A percentile compares a stretch with the other conserved stretches of the same genome.
phyloP scores from a whole-genome alignment of 2,888 invertebrate genomes.

The Noctuana brunneofusca region DNA sequence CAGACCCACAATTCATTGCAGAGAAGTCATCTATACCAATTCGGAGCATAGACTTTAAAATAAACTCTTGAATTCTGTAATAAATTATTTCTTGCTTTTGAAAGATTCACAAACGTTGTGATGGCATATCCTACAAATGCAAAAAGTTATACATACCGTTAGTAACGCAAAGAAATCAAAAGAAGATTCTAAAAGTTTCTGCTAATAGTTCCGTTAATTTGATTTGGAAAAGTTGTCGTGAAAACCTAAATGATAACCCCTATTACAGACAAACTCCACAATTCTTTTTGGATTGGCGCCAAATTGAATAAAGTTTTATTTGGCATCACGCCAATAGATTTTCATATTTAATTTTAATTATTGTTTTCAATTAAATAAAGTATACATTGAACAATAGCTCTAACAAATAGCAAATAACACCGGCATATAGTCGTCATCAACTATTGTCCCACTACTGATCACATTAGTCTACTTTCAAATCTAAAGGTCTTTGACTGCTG shows the following conservation, averaged over 20 bases:
- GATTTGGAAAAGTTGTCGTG: constrained; percentile 24
- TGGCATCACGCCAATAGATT: constrained; percentile 24
- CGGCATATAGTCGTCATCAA: too few species aligned
- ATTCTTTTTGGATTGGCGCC: constrained; percentile 24
- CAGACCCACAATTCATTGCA: too few species aligned
- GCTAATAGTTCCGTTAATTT: constrained; percentile 14
- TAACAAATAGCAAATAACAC: too few species aligned
- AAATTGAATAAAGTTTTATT: constrained; percentile 33
- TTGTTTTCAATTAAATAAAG: constrained; percentile 8
- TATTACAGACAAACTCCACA: constrained; percentile 27
- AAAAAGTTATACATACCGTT: neutral
- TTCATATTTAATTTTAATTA: constrained; percentile 28
- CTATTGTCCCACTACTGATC: too few species aligned
- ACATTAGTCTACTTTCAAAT: too few species aligned
- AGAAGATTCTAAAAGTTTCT: constrained; percentile 3
- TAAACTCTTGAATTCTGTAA: too few species aligned
- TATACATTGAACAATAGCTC: neutral
- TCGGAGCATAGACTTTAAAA: too few species aligned
- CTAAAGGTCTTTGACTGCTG: too few species aligned
- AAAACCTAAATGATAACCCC: constrained; percentile 28
- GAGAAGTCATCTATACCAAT: too few species aligned
- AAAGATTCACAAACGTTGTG: too few species aligned
- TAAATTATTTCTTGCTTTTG: too few species aligned
- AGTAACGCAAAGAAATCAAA: neutral
- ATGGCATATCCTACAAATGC: neutral